These are phyloP conservation scores for Lanius ludovicianus DNA, from an alignment of 2,113 vertebrate species.

Conservation along the genomic window DNA sequence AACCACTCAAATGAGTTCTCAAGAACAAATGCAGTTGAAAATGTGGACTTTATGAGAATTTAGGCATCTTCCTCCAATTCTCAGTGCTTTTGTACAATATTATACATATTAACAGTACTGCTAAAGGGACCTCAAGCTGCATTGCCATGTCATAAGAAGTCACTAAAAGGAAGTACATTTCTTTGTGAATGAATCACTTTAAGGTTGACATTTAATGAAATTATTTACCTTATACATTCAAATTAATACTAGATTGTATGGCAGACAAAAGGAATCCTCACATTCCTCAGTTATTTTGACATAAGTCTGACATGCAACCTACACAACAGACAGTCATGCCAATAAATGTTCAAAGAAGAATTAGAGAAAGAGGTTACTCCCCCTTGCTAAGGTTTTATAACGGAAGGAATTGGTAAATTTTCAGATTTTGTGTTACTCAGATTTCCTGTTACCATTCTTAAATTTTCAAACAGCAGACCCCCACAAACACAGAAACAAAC, in stretches of 20 bases:
- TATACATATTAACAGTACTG: not conserved
- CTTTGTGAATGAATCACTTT: not conserved
- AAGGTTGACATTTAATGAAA: not conserved
- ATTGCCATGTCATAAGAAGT: not conserved
- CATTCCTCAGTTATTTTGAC: not conserved
- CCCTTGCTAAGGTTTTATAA: not conserved
- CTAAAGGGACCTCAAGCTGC: not conserved
- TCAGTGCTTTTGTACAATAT: not conserved
- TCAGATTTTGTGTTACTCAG: not conserved
- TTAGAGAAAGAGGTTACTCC: not conserved
- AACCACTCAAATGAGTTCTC: not conserved
- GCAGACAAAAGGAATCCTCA: not conserved
- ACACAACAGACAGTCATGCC: not conserved
- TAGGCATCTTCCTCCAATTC: not conserved
- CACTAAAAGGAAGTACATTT: not conserved
- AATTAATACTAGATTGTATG: not conserved
- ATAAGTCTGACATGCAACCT: not conserved
- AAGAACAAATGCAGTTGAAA: not conserved
- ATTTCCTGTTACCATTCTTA: not conserved
- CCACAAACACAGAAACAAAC: not conserved
- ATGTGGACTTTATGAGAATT: not conserved
- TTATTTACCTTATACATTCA: not conserved
- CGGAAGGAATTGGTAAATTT: not conserved
- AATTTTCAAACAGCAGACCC: not conserved
- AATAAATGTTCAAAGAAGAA: not conserved